Evolutionary conservation across 1,140 invertebrate species (phyloP), one percentile per base, ranked within the genome.

Genomic region (Cheumatopsyche charites): DNA sequence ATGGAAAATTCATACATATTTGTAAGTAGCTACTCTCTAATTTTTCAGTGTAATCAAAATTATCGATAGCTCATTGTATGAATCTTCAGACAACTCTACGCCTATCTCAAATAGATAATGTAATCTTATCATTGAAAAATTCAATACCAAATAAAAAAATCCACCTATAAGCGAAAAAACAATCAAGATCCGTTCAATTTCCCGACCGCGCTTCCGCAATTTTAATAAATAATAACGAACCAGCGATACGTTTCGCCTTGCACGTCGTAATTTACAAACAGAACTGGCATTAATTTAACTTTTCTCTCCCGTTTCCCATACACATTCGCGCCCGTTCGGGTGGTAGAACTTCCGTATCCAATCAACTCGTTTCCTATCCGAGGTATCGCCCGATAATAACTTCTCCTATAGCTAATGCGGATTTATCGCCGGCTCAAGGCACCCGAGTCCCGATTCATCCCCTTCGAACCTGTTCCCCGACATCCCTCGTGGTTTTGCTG

Each of bases 401-500:
- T 73, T 58, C 68, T 55, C 26, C 61, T 73, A 70, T 61, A 73
- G 42, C 72, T 73, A 73, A 73, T 73, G 19, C 62, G 72, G 67
- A 73, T 73, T 73, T 73, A 73, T 70, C 42, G 42, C 1, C 19
- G 58, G 42, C 15, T 42, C 36, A 19, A 26, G 15, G 21, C 17
- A 23, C 15, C n/a, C 25, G 41, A 43, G 47, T 62, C 65, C 72
- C 66, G 23, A 23, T 0, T 26, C 1, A 4, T 43, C 11, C 17
- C 29, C 58, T 25, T 12, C 41, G 41, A 42, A 42, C 41, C 41
- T 42, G 6, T 7, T 21, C 11, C 11, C 7, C 25, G 17, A 61
- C 25, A 7, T 7, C 25, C 58, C 62, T 41, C 19, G n/a, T 11
- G 42, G 62, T 65, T n/a, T 36, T 36, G 29, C 29, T 4, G 3